These are phyloP conservation scores for Hypomecis punctinalis DNA, from an alignment of 2,888 invertebrate genomes.

Conservation along the genomic window DNA sequence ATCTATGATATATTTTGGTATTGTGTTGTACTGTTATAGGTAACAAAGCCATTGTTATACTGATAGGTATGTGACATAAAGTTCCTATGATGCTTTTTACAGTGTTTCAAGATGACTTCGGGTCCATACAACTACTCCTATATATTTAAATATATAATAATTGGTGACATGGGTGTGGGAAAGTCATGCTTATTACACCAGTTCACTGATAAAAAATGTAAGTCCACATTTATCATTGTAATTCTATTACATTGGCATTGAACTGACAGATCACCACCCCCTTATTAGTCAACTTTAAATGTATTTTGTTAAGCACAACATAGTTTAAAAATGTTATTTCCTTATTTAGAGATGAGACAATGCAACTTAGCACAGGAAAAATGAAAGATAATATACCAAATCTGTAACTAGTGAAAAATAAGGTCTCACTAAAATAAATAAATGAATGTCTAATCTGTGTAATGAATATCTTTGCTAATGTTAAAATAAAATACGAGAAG, in stretches of 20 bases:
- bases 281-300: conserved; percentile 1
- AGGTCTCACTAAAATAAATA: too few relatives aligned
- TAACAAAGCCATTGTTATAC: conserved; percentile 27
- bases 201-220: conserved; percentile 99
- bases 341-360: too few relatives aligned
- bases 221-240: conserved; percentile 74
- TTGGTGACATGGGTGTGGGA: conserved; percentile 99
- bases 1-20: neutral
- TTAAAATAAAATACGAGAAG: too few relatives aligned
- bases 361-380: too few relatives aligned
- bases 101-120: conserved; percentile 90
- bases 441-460: too few relatives aligned
- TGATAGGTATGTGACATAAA: neutral
- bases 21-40: neutral
- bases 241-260: neutral
- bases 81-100: conserved; percentile 9
- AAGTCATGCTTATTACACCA: conserved; percentile 99
- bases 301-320: neutral
- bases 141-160: conserved; percentile 99
- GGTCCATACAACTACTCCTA: conserved; percentile 99
- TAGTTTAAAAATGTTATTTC: too few relatives aligned
- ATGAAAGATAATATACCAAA: too few relatives aligned
- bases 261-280: neutral
- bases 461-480: too few relatives aligned
- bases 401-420: too few relatives aligned